Evolutionary conservation across 2,888 invertebrate species (phyloP).

Genomic region (Eutolmus rufibarbis): DNA sequence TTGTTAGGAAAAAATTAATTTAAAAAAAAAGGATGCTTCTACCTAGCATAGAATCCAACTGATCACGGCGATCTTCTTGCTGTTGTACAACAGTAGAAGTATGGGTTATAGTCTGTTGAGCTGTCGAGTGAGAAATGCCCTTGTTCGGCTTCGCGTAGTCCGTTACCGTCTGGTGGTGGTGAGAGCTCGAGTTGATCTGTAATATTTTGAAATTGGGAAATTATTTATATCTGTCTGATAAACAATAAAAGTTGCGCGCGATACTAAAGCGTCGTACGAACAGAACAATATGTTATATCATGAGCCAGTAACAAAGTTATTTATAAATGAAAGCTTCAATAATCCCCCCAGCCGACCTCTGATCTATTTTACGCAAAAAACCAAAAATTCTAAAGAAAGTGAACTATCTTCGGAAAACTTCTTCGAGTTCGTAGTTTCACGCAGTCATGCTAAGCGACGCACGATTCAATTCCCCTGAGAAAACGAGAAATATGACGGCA

Average conservation of each 20-base stretch:
- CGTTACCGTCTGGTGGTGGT: constrained; percentile 72
- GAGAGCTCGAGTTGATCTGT: constrained; percentile 70
- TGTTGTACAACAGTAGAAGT: constrained; percentile 56
- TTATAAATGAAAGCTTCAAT: constrained; percentile 13
- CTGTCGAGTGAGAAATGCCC: constrained; percentile 61
- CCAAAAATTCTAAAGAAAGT: not conserved
- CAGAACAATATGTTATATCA: constrained; percentile 27
- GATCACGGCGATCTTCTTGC: constrained; percentile 62
- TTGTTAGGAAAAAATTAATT: not conserved
- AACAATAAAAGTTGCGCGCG: constrained; percentile 35
- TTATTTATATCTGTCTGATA: constrained; percentile 18
- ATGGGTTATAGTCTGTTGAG: constrained; percentile 52
- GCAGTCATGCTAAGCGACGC: not conserved
- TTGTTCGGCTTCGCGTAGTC: constrained; percentile 76
- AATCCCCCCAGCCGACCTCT: not conserved
- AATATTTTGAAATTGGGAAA: constrained; percentile 49
- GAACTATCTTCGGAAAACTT: not conserved
- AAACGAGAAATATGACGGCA: not conserved
- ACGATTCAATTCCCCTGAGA: not conserved
- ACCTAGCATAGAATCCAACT: constrained; percentile 66
- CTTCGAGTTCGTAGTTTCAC: not conserved
- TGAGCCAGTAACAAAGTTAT: not conserved
- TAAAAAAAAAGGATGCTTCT: not conserved
- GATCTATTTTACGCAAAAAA: constrained; percentile 1
- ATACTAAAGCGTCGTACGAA: not conserved